Conservation (phyloP, 2,113 vertebrate species). For the Monopterus albus region DNA sequence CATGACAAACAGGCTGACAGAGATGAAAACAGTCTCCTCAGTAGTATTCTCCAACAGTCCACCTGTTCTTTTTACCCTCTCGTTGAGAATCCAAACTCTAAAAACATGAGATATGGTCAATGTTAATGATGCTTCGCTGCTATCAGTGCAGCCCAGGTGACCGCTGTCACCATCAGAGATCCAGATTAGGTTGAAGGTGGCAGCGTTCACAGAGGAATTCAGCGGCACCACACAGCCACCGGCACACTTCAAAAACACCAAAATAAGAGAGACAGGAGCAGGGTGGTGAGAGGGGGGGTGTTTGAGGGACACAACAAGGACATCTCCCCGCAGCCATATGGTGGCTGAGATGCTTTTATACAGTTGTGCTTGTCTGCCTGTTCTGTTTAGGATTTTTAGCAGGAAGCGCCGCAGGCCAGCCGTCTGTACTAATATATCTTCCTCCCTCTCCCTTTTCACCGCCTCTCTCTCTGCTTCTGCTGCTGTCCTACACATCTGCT, state of each 20-base stretch:
- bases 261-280: conserved; percentile 12
- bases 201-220: conserved; percentile 40
- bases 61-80: background rate
- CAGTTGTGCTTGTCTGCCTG: conserved; percentile 65
- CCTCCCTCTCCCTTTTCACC: background rate
- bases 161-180: conserved; percentile 34
- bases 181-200: conserved; percentile 57
- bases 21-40: background rate
- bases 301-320: conserved; percentile 73
- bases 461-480: background rate
- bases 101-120: conserved; percentile 13
- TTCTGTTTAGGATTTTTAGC: conserved; percentile 58
- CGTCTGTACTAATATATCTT: conserved; percentile 55
- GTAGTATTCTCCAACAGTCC: no score
- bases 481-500: conserved; percentile 31
- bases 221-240: background rate
- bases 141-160: conserved; percentile 73
- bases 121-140: conserved; percentile 37
- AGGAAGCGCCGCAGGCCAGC: conserved; percentile 44
- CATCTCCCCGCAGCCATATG: conserved; percentile 70
- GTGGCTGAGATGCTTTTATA: conserved; percentile 62
- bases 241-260: conserved; percentile 48
- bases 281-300: background rate
- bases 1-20: background rate
- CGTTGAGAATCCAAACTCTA: background rate